Evolutionary conservation across 2,113 vertebrate species (phyloP).

Genomic region (Cephalopterus ornatus): DNA sequence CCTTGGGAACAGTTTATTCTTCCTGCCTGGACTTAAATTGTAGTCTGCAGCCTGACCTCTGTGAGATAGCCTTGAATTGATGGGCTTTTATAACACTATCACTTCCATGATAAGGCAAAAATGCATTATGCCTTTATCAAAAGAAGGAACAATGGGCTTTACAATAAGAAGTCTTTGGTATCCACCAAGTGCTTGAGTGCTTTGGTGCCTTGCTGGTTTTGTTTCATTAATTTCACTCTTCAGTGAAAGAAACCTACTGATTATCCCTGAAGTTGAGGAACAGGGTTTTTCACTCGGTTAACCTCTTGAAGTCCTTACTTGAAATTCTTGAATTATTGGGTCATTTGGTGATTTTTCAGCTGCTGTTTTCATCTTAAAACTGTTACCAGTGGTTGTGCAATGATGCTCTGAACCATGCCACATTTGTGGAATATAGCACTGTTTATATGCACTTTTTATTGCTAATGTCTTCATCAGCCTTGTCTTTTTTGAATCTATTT

Average conservation of each 20-base stretch:
- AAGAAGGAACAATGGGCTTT: background rate
- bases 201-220: background rate
- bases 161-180: background rate
- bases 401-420: background rate
- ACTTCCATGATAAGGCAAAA: constrained; percentile 6
- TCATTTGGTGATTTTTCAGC: background rate
- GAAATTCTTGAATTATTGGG: background rate
- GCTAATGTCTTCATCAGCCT: background rate
- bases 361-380: background rate
- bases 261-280: background rate
- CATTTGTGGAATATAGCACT: background rate
- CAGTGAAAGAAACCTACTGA: background rate
- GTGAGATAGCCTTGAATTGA: constrained; percentile 7
- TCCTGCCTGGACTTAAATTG: constrained; percentile 27
- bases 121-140: background rate
- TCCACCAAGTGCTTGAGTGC: background rate
- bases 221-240: background rate
- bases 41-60: constrained; percentile 6
- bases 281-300: background rate
- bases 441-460: background rate
- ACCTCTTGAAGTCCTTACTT: background rate
- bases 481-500: background rate
- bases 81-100: constrained; percentile 16
- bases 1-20: constrained; percentile 38
- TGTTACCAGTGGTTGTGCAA: background rate